These are phyloP conservation scores for Burhinus bistriatus DNA, from an alignment of 2,113 vertebrate genomes.

Conservation along the genomic window DNA sequence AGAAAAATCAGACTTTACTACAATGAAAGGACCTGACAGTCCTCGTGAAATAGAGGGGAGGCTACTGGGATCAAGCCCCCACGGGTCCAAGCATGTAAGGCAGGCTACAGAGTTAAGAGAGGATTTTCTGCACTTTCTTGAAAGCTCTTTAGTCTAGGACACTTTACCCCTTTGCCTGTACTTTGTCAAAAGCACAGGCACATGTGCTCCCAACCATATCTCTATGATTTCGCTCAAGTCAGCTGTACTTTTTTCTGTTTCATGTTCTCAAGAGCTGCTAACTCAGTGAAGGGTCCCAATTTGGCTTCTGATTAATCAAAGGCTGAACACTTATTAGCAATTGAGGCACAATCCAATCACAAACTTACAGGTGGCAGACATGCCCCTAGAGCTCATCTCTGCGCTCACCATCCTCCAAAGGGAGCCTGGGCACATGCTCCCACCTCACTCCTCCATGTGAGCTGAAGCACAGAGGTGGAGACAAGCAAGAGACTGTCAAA, in stretches of 20 bases:
- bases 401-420: fast-evolving
- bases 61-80: neutral
- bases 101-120: neutral
- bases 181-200: neutral
- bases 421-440: fast-evolving
- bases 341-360: neutral
- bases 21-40: neutral
- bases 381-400: neutral
- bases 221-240: fast-evolving
- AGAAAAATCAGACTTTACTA: neutral
- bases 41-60: fast-evolving
- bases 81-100: fast-evolving
- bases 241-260: neutral
- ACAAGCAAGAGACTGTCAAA: neutral
- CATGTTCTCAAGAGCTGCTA: neutral
- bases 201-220: fast-evolving
- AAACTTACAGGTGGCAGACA: neutral
- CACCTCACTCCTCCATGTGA: fast-evolving
- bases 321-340: neutral
- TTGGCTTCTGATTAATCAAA: conserved; percentile 14
- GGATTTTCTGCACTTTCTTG: neutral
- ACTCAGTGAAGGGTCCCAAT: neutral
- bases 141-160: neutral
- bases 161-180: neutral
- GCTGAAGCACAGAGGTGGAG: neutral